Base-by-base conservation (phyloP, 2,113 vertebrate genomes). In the Mirounga angustirostris region DNA sequence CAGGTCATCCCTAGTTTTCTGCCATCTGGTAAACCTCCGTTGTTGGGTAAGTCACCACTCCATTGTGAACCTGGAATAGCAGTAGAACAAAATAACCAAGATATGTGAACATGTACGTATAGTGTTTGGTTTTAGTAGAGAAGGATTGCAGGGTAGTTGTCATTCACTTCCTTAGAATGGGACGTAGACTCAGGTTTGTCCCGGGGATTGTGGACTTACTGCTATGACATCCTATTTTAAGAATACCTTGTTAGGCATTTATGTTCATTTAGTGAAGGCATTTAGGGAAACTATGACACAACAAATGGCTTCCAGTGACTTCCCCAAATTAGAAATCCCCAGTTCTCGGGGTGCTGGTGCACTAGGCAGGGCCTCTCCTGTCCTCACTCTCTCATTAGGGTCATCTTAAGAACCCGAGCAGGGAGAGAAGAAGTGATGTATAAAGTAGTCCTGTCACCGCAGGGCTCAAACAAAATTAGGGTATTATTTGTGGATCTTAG, bases 71-170 rank as follows among this genome's bases (percentile, higher is more conserved):
- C 76, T 7, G 50, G 71, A 78, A 26, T 71, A 58, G 33, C 21
- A 63, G 0, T 46, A 14, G 69, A 76, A 76, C 46, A 63, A 14
- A 69, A 56, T 61, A 65, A 15, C 63, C 76, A 24, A 84, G 56
- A 16, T 3, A 16, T 80, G 28, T 33, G 36, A 69, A 24, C 5
- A 21, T 14, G 26, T 3, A 11, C 6, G 1, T 28, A 5, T 0
- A 18, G 50, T 3, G 5, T 52, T 52, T 54, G 22, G 33, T 26
- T 89, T 52, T 92, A 91, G 16, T n/a, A 9, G 33, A 30, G n/a
- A 50, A 91, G 71, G 30, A 1, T 3, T 50, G 15, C 3, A 65
- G 61, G 28, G 28, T 2, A 24, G 43, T 61, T 56, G 43, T 24
- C 10, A 30, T 78, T 63, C 33, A 1, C 5, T 18, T 19, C 21